Conservation (phyloP, 1,140 invertebrate genomes). For the Hypothenemus hampei region DNA sequence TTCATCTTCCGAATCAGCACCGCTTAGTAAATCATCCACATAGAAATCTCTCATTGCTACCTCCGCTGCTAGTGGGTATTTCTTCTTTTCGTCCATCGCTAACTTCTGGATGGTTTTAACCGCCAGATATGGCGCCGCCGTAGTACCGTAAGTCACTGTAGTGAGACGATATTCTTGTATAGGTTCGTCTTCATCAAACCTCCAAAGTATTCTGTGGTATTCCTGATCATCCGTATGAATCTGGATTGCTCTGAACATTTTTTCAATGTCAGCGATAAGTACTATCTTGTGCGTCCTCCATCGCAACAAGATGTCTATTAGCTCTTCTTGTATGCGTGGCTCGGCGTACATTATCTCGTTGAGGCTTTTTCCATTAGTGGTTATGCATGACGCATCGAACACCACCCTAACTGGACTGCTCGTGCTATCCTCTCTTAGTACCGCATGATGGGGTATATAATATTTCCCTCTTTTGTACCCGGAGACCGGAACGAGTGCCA, state of each 20-base stretch:
- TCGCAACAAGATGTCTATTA: background rate
- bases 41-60: no score
- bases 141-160: no score
- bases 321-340: background rate
- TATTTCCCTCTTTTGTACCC: background rate
- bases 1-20: no score
- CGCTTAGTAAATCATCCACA: no score
- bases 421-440: background rate
- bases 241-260: background rate
- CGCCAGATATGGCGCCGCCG: no score
- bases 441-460: background rate
- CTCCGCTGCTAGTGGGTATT: no score
- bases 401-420: background rate
- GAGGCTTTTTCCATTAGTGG: background rate
- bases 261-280: background rate
- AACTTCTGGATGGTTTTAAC: no score
- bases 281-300: background rate
- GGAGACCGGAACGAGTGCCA: background rate
- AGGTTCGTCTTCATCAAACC: no score
- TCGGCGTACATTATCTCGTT: background rate
- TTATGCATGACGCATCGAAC: background rate
- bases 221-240: background rate
- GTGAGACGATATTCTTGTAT: no score
- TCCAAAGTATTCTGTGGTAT: background rate
- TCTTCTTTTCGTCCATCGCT: no score